These are phyloP conservation scores for Thalassoma bifasciatum DNA, from an alignment of 2,113 vertebrate genomes.

Conservation along the genomic window DNA sequence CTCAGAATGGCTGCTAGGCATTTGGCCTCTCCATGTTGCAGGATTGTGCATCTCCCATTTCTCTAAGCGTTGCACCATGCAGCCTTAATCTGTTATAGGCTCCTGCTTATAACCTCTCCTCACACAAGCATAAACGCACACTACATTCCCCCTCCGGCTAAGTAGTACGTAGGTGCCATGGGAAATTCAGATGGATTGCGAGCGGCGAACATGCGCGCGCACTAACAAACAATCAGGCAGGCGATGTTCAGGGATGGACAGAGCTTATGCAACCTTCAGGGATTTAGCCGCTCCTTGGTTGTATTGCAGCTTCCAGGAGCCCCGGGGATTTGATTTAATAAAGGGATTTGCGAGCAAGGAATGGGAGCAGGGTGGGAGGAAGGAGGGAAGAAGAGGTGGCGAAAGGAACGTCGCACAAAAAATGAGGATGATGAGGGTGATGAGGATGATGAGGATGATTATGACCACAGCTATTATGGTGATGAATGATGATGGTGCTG, in stretches of 20 bases:
- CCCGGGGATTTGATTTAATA: constrained; percentile 74
- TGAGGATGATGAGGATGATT: neutral
- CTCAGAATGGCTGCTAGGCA: constrained; percentile 54
- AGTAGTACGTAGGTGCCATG: constrained; percentile 65
- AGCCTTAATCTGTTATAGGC: constrained; percentile 70
- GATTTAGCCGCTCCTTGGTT: constrained; percentile 62
- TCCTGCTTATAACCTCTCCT: constrained; percentile 59
- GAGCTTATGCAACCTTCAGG: constrained; percentile 55
- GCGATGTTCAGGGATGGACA: constrained; percentile 44
- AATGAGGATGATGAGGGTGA: neutral
- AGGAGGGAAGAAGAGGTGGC: constrained; percentile 3
- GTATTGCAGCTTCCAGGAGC: constrained; percentile 56
- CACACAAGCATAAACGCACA: constrained; percentile 52
- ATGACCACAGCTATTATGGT: constrained; percentile 5
- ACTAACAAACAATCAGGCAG: constrained; percentile 50
- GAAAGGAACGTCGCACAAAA: constrained; percentile 22
- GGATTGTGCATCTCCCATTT: constrained; percentile 64
- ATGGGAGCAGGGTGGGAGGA: constrained; percentile 24
- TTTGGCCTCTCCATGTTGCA: constrained; percentile 60
- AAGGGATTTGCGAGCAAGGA: constrained; percentile 65
- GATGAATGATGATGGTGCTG: constrained; percentile 5
- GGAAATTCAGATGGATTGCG: constrained; percentile 69
- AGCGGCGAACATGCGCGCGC: constrained; percentile 22
- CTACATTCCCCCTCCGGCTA: constrained; percentile 66
- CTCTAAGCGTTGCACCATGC: constrained; percentile 56